Base-by-base conservation (phyloP, 30 jellyfish, hydroid and myxozoan species). In the Hydractinia echinata region DNA sequence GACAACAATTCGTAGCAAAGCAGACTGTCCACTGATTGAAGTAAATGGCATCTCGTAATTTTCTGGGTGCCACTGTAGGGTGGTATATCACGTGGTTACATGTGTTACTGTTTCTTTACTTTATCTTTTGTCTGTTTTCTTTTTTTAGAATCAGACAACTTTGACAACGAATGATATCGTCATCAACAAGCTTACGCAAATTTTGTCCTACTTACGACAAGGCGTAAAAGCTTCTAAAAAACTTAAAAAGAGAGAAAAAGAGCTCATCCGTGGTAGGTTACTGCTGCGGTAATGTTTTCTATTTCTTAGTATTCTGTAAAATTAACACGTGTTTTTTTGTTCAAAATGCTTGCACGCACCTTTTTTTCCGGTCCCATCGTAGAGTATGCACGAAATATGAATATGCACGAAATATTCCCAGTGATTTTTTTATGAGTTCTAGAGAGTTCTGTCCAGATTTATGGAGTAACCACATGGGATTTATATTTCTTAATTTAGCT, bases 11-110 rank as follows among this genome's bases (percentile, higher is more conserved):
- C 78, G 99, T 64, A 94, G 99, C 85, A 94, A 94, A 78, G 96
- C 99, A 4, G 99, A 94, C 72, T 94, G 99, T 72, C 99, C 99
- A 6, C 90, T 86, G 16, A 88, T 94, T 54, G 99, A 94, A 97
- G 99, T 93, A 81, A 30, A 30, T 64, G 9, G 6, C 7, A 64
- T 11, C 69, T 58, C 44, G 44, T 30, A 30, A 30, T 30, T 30
- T 58, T 58, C 3, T 58, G 18, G 19, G 3, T 58, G 19, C 18
- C 19, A 16, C 15, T 16, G 69, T 16, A 58, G 15, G 3, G 69
- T 16, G 69, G 7, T 64, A 7, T n/a, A 64, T 13, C 16, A 64
- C 7, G 18, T 7, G 9, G 39, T 13, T 6, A 6, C 9, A 0
- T 6, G 74, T 3, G 39, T 64, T 64, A 7, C 0, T 13, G 9